These are phyloP conservation scores for Diplodus sargus DNA, from an alignment of 2,797 vertebrate species.

Conservation along the genomic window DNA sequence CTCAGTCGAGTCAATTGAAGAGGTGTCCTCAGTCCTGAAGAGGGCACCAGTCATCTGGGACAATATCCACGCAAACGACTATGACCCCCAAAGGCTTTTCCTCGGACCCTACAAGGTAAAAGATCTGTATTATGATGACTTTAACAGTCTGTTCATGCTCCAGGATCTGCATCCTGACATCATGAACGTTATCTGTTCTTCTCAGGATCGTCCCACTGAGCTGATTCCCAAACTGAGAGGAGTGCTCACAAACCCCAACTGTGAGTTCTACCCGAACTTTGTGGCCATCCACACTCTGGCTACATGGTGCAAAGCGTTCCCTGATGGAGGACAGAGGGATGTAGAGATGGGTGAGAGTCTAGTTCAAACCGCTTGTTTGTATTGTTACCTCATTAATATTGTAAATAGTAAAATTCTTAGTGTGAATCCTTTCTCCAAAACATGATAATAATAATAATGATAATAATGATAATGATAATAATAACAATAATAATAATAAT, in stretches of 20 bases:
- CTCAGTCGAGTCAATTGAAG: slow-evolving; percentile 96
- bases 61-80: slow-evolving; percentile 99
- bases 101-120: slow-evolving; percentile 93
- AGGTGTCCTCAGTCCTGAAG: slow-evolving; percentile 93
- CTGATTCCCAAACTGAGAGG: slow-evolving; percentile 94
- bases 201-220: slow-evolving; percentile 91
- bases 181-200: not conserved
- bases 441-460: too few species aligned
- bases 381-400: too few species aligned
- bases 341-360: slow-evolving; percentile 92
- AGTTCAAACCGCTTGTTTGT: too few species aligned
- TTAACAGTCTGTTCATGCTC: not conserved
- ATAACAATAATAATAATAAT: too few species aligned
- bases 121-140: not conserved
- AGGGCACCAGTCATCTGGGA: slow-evolving; percentile 98
- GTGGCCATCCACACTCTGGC: slow-evolving; percentile 97
- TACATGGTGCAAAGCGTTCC: slow-evolving; percentile 94
- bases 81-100: slow-evolving; percentile 97
- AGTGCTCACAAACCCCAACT: slow-evolving; percentile 98
- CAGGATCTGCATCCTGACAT: not conserved
- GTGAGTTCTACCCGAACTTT: slow-evolving; percentile 97
- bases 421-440: too few species aligned
- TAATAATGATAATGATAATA: too few species aligned
- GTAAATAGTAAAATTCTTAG: too few species aligned
- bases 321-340: slow-evolving; percentile 89